phyloP scores from a whole-genome alignment of 2,113 vertebrate species.

The Macroglossus sobrinus region DNA sequence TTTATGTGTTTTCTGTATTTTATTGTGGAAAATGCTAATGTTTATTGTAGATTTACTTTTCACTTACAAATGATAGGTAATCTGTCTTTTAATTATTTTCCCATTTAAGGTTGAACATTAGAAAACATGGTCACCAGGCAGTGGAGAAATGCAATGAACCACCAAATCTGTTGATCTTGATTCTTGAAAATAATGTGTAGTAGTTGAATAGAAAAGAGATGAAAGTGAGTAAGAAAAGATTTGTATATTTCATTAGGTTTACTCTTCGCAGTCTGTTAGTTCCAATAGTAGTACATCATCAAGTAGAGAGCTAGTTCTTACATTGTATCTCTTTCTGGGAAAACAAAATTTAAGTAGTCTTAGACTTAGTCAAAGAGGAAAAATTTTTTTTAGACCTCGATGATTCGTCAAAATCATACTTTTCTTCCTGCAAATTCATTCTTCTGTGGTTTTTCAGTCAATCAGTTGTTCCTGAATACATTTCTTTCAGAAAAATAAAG shows the following conservation, averaged over 20 bases:
- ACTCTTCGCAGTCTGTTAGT: not conserved
- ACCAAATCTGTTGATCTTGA: not conserved
- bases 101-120: not conserved
- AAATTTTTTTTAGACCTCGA: not conserved
- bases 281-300: not conserved
- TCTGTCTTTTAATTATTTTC: not conserved
- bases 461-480: not conserved
- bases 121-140: not conserved
- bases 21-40: not conserved
- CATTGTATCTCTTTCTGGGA: not conserved
- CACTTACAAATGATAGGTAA: constrained; percentile 12
- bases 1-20: not conserved
- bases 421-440: constrained; percentile 49
- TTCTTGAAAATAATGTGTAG: not conserved
- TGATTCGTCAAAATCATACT: not conserved
- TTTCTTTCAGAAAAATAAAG: constrained; percentile 49
- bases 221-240: not conserved
- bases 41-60: constrained; percentile 31
- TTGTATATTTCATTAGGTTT: not conserved
- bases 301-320: not conserved
- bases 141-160: not conserved
- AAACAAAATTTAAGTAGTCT: constrained; percentile 43
- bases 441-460: constrained; percentile 41
- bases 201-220: not conserved
- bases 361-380: constrained; percentile 22